phyloP scores from a whole-genome alignment of 1,140 invertebrate species.

The Vanessa tameamea region DNA sequence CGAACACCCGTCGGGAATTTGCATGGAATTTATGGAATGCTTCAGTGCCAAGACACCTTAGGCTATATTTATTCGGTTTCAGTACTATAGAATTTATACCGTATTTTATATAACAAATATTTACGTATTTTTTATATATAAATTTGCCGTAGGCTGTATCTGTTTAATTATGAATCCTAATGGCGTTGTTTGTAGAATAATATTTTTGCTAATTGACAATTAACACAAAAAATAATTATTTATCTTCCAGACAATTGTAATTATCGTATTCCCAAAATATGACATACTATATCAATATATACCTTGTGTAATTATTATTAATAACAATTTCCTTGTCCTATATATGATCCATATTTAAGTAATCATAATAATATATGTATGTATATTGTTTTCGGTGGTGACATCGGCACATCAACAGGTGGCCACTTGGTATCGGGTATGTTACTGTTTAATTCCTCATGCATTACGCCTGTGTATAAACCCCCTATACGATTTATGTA shows the following conservation, averaged over 20 bases:
- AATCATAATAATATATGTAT: conserved; percentile 62
- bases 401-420: conserved; percentile 82
- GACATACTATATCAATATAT: neutral
- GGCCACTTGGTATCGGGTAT: conserved; percentile 91
- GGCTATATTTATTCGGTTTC: neutral
- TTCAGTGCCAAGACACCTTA: neutral
- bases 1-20: conserved; percentile 35
- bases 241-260: neutral
- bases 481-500: conserved; percentile 46
- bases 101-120: neutral
- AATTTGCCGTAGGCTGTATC: no score
- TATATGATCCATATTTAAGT: conserved; percentile 31
- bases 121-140: neutral
- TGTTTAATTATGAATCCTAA: no score
- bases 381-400: conserved; percentile 78
- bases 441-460: conserved; percentile 81
- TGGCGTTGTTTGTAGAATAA: no score
- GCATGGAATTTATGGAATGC: conserved; percentile 12
- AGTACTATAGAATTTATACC: neutral
- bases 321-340: neutral
- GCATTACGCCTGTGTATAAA: conserved; percentile 46
- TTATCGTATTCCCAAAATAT: conserved; percentile 1
- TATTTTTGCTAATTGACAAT: no score
- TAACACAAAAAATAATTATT: neutral
- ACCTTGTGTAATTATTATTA: conserved; percentile 15